phyloP scores from a whole-genome alignment of 2,888 invertebrate genomes.

The Hesperia comma region DNA sequence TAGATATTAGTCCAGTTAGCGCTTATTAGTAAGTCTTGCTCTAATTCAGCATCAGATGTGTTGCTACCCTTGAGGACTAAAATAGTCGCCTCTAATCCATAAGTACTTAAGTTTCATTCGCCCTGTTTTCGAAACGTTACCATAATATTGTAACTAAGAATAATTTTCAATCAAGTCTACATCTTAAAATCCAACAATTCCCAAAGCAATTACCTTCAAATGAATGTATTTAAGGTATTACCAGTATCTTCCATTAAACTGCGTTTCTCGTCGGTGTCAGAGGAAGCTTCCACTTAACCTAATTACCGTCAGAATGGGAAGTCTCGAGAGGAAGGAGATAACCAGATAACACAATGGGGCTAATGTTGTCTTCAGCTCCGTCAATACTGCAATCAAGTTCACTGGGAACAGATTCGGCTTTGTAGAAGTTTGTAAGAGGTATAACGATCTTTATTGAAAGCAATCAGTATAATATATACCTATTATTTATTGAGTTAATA shows the following conservation, averaged over 20 bases:
- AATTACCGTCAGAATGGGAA: conserved; percentile 53
- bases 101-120: too few relatives aligned
- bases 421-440: background rate
- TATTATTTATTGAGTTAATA: too few relatives aligned
- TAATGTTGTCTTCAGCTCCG: conserved; percentile 14
- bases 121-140: too few relatives aligned
- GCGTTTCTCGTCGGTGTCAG: conserved; percentile 47
- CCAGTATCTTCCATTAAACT: conserved; percentile 49
- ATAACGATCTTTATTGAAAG: too few relatives aligned
- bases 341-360: conserved; percentile 16
- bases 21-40: too few relatives aligned
- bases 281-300: conserved; percentile 69
- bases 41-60: too few relatives aligned
- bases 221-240: background rate
- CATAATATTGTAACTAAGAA: too few relatives aligned
- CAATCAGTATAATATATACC: too few relatives aligned
- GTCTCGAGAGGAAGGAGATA: conserved; percentile 20
- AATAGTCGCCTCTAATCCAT: too few relatives aligned
- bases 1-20: too few relatives aligned
- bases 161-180: background rate
- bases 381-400: conserved; percentile 26
- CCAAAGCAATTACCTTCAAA: background rate
- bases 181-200: background rate
- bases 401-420: conserved; percentile 5
- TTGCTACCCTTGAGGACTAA: too few relatives aligned